Conservation (phyloP, 2,888 invertebrate species). For the Chrysolina americana region DNA sequence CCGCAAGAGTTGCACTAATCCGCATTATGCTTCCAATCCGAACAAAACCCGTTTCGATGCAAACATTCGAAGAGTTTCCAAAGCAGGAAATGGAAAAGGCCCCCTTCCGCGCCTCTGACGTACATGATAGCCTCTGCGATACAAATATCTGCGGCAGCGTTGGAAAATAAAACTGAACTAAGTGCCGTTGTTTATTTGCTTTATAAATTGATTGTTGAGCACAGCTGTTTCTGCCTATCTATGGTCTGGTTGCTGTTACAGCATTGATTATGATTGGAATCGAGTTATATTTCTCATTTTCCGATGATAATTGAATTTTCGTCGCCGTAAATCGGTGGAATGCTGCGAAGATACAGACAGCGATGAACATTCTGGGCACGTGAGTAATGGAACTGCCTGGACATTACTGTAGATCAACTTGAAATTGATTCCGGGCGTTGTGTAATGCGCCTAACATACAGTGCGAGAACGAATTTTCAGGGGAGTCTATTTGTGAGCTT, state of each 20-base stretch:
- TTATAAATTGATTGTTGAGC: conserved; percentile 31
- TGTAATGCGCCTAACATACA: neutral
- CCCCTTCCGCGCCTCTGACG: neutral
- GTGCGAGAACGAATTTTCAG: neutral
- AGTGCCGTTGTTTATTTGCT: conserved; percentile 36
- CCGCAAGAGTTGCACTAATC: no score
- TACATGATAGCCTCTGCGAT: conserved; percentile 1
- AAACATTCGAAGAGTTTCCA: neutral
- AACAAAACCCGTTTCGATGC: neutral
- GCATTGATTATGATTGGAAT: conserved; percentile 22
- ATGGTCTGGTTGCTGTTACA: conserved; percentile 10
- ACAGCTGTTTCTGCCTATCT: conserved; percentile 30
- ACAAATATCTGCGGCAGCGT: conserved; percentile 13
- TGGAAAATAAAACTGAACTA: conserved; percentile 12
- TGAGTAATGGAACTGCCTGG: conserved; percentile 10
- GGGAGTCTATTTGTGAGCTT: no score
- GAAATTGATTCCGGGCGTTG: neutral
- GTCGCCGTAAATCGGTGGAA: conserved; percentile 11
- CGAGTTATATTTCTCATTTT: conserved; percentile 18
- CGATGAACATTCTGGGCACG: neutral
- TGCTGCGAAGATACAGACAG: conserved; percentile 6
- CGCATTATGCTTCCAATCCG: neutral
- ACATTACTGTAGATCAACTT: conserved; percentile 11
- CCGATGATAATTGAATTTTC: conserved; percentile 22
- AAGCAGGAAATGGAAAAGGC: conserved; percentile 1